Evolutionary conservation across 2,888 invertebrate species (phyloP), one percentile per base, ranked within the genome.

Genomic region (Ligdia adustata): DNA sequence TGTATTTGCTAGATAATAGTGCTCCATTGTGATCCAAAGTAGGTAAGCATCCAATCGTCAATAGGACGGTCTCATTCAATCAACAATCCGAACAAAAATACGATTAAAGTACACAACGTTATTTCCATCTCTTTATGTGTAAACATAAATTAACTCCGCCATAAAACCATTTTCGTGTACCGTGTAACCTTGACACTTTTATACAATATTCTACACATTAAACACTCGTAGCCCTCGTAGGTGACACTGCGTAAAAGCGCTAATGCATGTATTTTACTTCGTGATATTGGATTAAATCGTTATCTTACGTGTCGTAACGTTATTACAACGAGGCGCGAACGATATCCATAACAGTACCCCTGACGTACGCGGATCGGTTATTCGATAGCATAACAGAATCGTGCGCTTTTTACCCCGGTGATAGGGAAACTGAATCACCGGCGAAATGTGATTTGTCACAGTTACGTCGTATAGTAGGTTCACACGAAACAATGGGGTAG

Each of bases 271-370:
- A 77, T 82, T 82, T 78, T 69, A 76, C 77, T 74, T 69, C 73
- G 76, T 82, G 82, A 82, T 84, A 79, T 81, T 76, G 79, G 81
- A 87, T 87, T 84, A 87, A 77, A 75, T 69, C 79, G 81, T 87
- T 88, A 89, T 86, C 84, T 84, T 64, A 62, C 69, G 57, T 80
- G 76, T 79, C 72, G 77, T 82, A 79, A 79, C 75, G 40, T 78
- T 69, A 73, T 75, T 77, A 77, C 72, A 71, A 75, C 72, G 72
- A 78, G 49, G 74, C 75, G 72, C 66, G 60, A 58, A 66, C 63
- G 45, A 55, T 53, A 55, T 43, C 37, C 67, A 66, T 61, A 68
- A 69, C 61, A 62, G 64, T 61, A 67, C 57, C 65, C 64, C 38
- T 63, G 69, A 64, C 58, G 60, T 51, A 52, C 54, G 69, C 45